Conservation (phyloP, 2,797 vertebrate genomes). For the Peromyscus aztecus region DNA sequence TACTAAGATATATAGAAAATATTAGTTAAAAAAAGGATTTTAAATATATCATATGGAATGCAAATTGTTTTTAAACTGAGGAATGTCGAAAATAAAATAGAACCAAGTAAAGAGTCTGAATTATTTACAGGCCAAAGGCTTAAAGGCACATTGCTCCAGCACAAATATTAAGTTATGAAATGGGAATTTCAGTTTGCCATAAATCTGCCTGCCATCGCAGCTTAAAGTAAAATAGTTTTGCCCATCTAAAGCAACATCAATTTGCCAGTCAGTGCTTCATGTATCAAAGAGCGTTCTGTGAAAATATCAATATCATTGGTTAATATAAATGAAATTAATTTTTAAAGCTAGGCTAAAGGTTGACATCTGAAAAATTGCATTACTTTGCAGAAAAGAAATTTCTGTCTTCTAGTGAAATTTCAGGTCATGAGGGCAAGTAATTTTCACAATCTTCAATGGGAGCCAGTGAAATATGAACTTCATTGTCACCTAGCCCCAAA, state of each 20-base stretch:
- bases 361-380: slow-evolving; percentile 94
- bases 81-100: slow-evolving; percentile 82
- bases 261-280: slow-evolving; percentile 90
- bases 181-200: slow-evolving; percentile 88
- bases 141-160: slow-evolving; percentile 86
- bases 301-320: slow-evolving; percentile 93
- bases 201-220: slow-evolving; percentile 88
- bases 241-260: slow-evolving; percentile 88
- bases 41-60: slow-evolving; percentile 60
- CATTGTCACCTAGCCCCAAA: slow-evolving; percentile 93
- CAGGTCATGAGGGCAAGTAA: slow-evolving; percentile 94
- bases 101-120: slow-evolving; percentile 79
- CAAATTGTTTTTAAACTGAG: slow-evolving; percentile 78
- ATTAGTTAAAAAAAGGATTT: slow-evolving; percentile 61
- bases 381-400: slow-evolving; percentile 94
- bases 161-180: slow-evolving; percentile 90
- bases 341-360: slow-evolving; percentile 93
- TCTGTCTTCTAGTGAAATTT: slow-evolving; percentile 94
- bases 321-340: slow-evolving; percentile 95
- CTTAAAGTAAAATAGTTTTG: slow-evolving; percentile 89
- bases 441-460: slow-evolving; percentile 93
- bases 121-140: slow-evolving; percentile 87
- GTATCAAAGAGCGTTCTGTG: slow-evolving; percentile 91
- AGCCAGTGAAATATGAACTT: slow-evolving; percentile 94
- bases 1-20: slow-evolving; percentile 59